A percentile compares a stretch with the other conserved stretches of the same genome.
phyloP scores from a whole-genome alignment of 2,113 vertebrate genomes.

The Notothenia coriiceps region DNA sequence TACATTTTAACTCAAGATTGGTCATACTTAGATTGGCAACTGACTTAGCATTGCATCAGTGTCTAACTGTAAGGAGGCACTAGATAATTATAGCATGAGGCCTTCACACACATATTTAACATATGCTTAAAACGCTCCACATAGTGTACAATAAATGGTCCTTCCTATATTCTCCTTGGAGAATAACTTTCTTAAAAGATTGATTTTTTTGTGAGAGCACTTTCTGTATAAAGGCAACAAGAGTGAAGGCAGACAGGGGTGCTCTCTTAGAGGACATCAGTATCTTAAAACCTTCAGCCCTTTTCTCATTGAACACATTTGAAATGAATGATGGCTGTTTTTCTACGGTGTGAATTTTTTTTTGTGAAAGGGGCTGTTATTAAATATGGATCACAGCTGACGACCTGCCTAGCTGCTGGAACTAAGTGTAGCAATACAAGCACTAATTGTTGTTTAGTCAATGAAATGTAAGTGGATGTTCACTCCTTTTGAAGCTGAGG shows the following conservation, averaged over 20 bases:
- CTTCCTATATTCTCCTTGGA: slow-evolving; percentile 52
- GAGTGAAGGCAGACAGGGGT: slow-evolving; percentile 7
- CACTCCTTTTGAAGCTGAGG: slow-evolving; percentile 29
- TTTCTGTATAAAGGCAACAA: slow-evolving; percentile 20
- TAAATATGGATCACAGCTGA: slow-evolving; percentile 2
- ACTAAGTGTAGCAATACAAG: slow-evolving; percentile 6
- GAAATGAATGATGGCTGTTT: not conserved
- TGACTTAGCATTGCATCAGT: not conserved
- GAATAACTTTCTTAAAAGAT: slow-evolving; percentile 22
- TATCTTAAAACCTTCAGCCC: not conserved
- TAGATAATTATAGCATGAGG: not conserved
- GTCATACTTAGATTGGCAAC: not conserved
- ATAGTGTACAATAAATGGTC: slow-evolving; percentile 9
- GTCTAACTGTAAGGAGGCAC: not conserved
- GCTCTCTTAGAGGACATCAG: not conserved
- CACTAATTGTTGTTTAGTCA: slow-evolving; percentile 13
- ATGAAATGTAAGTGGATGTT: slow-evolving; percentile 13
- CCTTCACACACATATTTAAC: slow-evolving; percentile 15
- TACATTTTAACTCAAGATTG: not conserved
- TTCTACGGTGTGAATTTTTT: not conserved
- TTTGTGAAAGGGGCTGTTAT: not conserved
- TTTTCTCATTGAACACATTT: not conserved
- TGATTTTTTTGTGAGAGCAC: slow-evolving; percentile 29
- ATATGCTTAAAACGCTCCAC: slow-evolving; percentile 26
- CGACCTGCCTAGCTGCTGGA: not conserved